Base-by-base conservation (phyloP, 2,888 invertebrate species). In the Rotaria macrura region DNA sequence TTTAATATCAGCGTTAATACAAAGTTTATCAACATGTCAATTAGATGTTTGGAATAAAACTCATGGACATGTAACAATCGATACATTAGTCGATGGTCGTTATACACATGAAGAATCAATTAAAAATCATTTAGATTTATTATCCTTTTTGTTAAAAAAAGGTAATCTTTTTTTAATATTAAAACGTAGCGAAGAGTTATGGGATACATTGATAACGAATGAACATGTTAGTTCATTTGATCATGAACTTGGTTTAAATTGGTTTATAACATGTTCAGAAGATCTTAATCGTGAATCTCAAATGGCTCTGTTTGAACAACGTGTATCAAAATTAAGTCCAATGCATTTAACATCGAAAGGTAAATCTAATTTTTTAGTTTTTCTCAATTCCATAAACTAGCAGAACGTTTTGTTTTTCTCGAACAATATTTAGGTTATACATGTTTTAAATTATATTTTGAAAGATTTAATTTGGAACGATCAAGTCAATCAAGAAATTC, bases 61-160 rank as follows among this genome's bases (percentile, higher is more conserved):
- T 9, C 25, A n/a, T 12, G 57, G 43, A 87, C 87, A 72, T 87
- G 79, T 91, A 29, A 88, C 88, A 52, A 89, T 90, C 25, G 88
- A 89, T 86, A 90, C 90, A 12, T 87, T 91, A 29, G 90, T 91
- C 40, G 91, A 92, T 88, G 89, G 90, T 7, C 88, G 90, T 87
- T 91, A 91, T 87, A 89, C 90, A 38, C 91, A 92, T 88, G 89
- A 90, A 86, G 91, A 91, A 88, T 91, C 91, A 88, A 88, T 90
- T 84, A 88, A 89, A n/a, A 89, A 89, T 14, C 91, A 92, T 88
- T 89, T 92, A 87, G 90, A 89, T 87, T 91, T 92, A 88, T 89
- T 92, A 85, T 91, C 91, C 87, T 92, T 92, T 88, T 89, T 92
- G 40, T 89, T 92, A 74, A 90, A 91, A 89, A 92, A 92, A 87